Evolutionary conservation across 1,140 invertebrate species (phyloP).

Genomic region (Lasioglossum albipes): DNA sequence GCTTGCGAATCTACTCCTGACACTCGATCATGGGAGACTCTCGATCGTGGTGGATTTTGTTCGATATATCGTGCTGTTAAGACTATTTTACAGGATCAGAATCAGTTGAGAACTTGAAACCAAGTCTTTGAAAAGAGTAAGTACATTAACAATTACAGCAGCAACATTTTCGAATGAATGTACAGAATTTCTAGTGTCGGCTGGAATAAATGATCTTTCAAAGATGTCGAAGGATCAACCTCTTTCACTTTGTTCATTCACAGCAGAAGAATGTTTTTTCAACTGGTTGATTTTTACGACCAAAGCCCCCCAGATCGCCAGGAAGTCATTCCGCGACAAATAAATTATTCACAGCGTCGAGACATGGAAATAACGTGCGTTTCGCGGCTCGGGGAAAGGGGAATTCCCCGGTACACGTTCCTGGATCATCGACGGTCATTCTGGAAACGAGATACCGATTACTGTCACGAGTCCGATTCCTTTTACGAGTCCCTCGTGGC

Average conservation of each 20-base stretch:
- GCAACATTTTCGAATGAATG: no score
- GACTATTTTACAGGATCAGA: background rate
- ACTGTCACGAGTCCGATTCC: background rate
- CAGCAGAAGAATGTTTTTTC: no score
- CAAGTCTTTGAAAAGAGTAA: no score
- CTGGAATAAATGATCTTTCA: no score
- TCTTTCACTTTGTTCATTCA: no score
- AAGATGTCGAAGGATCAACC: no score
- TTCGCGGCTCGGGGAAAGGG: background rate
- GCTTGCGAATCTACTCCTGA: background rate
- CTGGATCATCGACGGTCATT: background rate
- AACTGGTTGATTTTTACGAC: no score
- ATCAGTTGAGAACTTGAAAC: no score
- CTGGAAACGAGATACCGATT: background rate
- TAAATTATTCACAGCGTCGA: slow-evolving; percentile 30
- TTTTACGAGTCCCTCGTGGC: background rate
- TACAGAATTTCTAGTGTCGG: no score
- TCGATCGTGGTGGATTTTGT: background rate
- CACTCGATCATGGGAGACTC: background rate
- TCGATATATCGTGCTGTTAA: background rate
- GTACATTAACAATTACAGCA: no score
- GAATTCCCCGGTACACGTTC: background rate
- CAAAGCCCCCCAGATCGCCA: no score
- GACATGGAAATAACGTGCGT: background rate
- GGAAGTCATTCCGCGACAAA: background rate